Base-by-base conservation (phyloP, 2,113 vertebrate species). In the Lamprotornis superbus region DNA sequence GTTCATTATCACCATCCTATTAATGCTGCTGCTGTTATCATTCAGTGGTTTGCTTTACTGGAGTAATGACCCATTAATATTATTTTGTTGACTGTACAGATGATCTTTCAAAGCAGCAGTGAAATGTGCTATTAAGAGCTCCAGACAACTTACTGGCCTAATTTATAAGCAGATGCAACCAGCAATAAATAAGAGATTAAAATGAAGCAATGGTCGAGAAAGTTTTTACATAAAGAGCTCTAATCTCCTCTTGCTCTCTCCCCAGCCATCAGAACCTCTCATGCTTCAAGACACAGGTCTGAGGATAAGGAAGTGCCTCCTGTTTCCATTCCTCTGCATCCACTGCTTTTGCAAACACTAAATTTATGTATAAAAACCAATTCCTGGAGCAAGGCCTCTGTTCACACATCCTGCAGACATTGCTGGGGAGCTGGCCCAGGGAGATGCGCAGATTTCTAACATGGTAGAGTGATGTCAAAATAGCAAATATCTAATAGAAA, bases 21-120 rank as follows among this genome's bases (percentile, higher is more conserved):
- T 87, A 76, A 83, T 70, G 68, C 31, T 73, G 65, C 82, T 2
- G 8, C 76, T 81, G 75, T 47, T 90, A 83, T 60, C 44, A 65
- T 75, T 88, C 85, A 1, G 4, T 88, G 69, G 53, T 93, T 83
- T 89, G 57, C 65, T 95, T 92, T 95, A 81, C 69, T 78, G 86
- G 60, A 90, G 83, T 94, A 95, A 96, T 92, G 90, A 90, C 56
- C 85, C 86, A 96, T 95, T 96, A 92, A 88, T 96, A 96, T 88
- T 86, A 86, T 95, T 96, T 93, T 94, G 94, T 94, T 94, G 93
- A 75, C 73, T 90, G 47, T 95, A 90, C 50, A 88, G 89, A 94
- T 93, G 95, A 96, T 95, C 85, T 90, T 91, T 94, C 87, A 90
- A 83, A 89, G 82, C 87, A 95, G 85, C 92, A 95, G 69, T 95